Evolutionary conservation across 2,888 invertebrate genomes (phyloP), one percentile per base, ranked within the genome.

Genomic region (Lasioglossum lativentre): DNA sequence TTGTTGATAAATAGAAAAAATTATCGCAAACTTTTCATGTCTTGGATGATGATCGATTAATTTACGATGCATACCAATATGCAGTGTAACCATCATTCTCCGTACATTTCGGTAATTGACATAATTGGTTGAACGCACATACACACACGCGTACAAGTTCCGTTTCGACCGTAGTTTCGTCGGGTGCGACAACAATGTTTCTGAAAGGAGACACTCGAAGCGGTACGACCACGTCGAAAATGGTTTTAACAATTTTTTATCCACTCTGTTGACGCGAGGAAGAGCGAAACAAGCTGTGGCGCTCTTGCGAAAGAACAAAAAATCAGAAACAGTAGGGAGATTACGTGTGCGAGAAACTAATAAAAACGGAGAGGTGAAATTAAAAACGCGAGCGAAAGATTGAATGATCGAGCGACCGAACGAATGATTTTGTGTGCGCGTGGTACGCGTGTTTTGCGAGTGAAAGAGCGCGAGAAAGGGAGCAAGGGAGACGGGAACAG

Each of bases 231-330:
- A 83, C 86, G 85, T 92, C 89, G 92, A 90, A 88, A 86, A 88
- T 88, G 92, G 91, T 93, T 92, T 92, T 91, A 94, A 93, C 91
- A 90, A 93, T 93, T 93, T 95, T 94, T 94, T 93, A 93, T 93
- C 88, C 93, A 92, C 93, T 94, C 93, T 94, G 93, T 93, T 91
- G 89, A 90, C 78, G 82, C 85, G 88, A 90, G 86, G 42, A 86
- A 40, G 85, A 84, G 83, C 77, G 85, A 80, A 74, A 77, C 23
- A 59, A 88, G 72, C 63, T 79, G 74, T 34, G 42, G 73, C 75
- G 71, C 80, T 77, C 38, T 63, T 74, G 81, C 63, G 71, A 75
- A 52, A 75, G 71, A 79, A 52, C 23, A 52, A 72, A 71, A 73
- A 63, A 38, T 68, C 68, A 23, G 70, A 73, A 42, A 27, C 47